Conservation (phyloP, 2,113 vertebrate genomes). For the Tyto alba region DNA sequence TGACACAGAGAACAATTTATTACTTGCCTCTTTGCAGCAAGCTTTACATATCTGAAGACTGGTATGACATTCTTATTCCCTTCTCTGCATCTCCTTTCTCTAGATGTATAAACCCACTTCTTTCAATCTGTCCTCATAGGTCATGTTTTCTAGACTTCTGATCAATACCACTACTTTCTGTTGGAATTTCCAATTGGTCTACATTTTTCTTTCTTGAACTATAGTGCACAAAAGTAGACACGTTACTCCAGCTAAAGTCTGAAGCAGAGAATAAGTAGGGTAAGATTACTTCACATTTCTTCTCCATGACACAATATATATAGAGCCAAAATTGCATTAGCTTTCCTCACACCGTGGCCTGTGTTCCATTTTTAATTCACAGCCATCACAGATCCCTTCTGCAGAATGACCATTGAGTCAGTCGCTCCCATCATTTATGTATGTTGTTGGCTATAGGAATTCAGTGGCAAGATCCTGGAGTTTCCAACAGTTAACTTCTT, state of each 20-base stretch:
- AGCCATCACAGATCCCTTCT: background rate
- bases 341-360: background rate
- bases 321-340: background rate
- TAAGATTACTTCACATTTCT: background rate
- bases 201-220: background rate
- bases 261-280: background rate
- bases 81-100: background rate
- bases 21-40: background rate
- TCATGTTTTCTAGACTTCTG: background rate
- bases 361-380: background rate
- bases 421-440: background rate
- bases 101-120: background rate
- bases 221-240: background rate
- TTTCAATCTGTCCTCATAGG: background rate
- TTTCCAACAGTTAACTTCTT: background rate
- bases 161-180: background rate
- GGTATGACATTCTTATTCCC: background rate
- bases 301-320: background rate
- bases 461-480: background rate
- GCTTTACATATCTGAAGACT: background rate
- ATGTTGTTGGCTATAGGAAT: background rate
- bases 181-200: background rate
- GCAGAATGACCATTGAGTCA: background rate
- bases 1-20: slow-evolving; percentile 1
- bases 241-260: background rate